These are phyloP conservation scores for Austrofundulus limnaeus DNA, from an alignment of 2,113 vertebrate species.

Conservation along the genomic window DNA sequence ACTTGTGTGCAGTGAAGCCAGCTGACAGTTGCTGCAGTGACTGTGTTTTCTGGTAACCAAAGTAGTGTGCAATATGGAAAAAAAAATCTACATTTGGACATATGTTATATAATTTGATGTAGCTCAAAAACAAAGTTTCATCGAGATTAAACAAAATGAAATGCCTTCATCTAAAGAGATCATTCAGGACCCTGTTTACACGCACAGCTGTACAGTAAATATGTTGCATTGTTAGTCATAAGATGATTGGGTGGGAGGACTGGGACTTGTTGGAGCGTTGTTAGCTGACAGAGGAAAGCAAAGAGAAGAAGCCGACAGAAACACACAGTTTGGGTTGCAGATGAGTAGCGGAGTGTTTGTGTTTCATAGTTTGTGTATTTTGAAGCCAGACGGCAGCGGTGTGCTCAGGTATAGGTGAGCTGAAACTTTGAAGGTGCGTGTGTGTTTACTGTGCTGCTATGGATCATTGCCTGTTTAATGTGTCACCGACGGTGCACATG, in stretches of 20 bases:
- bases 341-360: conserved; percentile 7
- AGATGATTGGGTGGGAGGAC: conserved; percentile 60
- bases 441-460: background rate
- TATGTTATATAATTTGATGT: background rate
- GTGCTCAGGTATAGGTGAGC: conserved; percentile 19
- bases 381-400: conserved; percentile 19
- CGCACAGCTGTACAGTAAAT: conserved; percentile 45
- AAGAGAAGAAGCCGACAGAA: conserved; percentile 7
- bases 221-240: conserved; percentile 51
- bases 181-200: conserved; percentile 21
- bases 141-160: too few species aligned
- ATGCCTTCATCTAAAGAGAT: background rate
- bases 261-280: conserved; percentile 30
- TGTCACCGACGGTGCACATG: conserved; percentile 7
- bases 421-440: conserved; percentile 1
- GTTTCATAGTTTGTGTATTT: background rate
- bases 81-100: conserved; percentile 5
- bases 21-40: conserved; percentile 55
- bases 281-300: conserved; percentile 22
- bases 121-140: too few species aligned
- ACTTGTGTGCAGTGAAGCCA: conserved; percentile 22
- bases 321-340: background rate
- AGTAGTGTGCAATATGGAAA: conserved; percentile 6
- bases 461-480: conserved; percentile 11
- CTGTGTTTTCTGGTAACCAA: conserved; percentile 52